Conservation (phyloP, 2,888 invertebrate genomes). For the Calephelis perditalis region DNA sequence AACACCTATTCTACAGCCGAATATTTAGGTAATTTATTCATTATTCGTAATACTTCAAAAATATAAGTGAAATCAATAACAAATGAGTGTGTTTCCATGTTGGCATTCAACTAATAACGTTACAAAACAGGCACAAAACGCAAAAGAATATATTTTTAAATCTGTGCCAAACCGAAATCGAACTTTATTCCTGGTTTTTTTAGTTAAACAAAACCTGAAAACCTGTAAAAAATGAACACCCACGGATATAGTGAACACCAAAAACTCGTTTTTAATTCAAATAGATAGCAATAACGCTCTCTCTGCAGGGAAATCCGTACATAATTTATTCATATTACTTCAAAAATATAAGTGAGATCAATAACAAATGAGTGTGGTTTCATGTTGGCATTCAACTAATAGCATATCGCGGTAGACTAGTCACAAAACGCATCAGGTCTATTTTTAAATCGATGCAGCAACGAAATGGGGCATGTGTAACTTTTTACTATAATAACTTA, state of each 20-base stretch:
- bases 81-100: not conserved
- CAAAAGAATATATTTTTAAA: slow-evolving; percentile 74
- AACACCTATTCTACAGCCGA: too few species aligned
- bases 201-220: too few species aligned
- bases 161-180: slow-evolving; percentile 70
- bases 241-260: too few species aligned
- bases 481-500: slow-evolving; percentile 59
- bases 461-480: slow-evolving; percentile 70
- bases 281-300: too few species aligned
- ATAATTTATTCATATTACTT: not conserved
- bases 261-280: too few species aligned
- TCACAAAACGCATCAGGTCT: slow-evolving; percentile 70
- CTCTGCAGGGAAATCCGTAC: too few species aligned
- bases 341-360: not conserved
- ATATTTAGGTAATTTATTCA: too few species aligned
- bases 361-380: slow-evolving; percentile 6
- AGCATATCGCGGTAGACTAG: slow-evolving; percentile 45
- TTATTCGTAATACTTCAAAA: not conserved
- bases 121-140: slow-evolving; percentile 57
- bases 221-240: too few species aligned
- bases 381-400: slow-evolving; percentile 9
- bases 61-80: not conserved
- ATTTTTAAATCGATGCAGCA: slow-evolving; percentile 76
- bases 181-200: too few species aligned
- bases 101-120: slow-evolving; percentile 25